Evolutionary conservation across 2,888 invertebrate species (phyloP), one percentile per base, ranked within the genome.

Genomic region (Calameuta idolon): DNA sequence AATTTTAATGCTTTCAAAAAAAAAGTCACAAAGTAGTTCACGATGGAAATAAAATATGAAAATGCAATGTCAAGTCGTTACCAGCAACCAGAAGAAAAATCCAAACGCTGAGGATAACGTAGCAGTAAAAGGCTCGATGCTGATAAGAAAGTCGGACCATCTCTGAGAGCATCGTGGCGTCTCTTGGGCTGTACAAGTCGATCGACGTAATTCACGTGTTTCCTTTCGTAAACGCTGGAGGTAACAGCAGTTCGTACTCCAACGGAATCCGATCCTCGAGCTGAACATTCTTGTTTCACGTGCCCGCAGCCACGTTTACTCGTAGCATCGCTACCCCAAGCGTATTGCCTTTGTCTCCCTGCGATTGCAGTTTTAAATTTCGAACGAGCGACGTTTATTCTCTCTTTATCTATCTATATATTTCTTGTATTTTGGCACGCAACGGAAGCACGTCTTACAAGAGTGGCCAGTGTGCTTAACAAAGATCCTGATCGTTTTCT

Each of bases 121-220:
- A 97, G 92, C 96, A 97, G 89, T 96, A 96, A 88, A 96, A 93
- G 40, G 96, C 96, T 87, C 96, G 94, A 89, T 96, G 96, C 88
- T 96, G 96, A 85, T 94, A 93, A 33, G 94, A 94, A 82, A 94
- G 92, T 80, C 94, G 93, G 84, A 94, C 92, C 87, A 94, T 92
- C 88, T 94, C 94, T 84, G 93, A 92, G 81, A 93, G 89, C 90
- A 94, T 91, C 23, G 30, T 34, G 74, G 11, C 23, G 74, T 55
- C 23, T 9, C 23, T 55, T 55, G 55, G 9, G 23, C 23, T 23
- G 9, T 55, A 23, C 9, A 55, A 55, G 55, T 55, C 9, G 23
- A 9, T 55, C 5, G 23, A 23, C 55, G 55, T 55, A 55, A 55
- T 55, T 55, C 55, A 55, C 55, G 55, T 55, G 55, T 23, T 23